Evolutionary conservation across 2,797 vertebrate genomes (phyloP), one percentile per base, ranked within the genome.

Genomic region (Ctenosaura bakeri): DNA sequence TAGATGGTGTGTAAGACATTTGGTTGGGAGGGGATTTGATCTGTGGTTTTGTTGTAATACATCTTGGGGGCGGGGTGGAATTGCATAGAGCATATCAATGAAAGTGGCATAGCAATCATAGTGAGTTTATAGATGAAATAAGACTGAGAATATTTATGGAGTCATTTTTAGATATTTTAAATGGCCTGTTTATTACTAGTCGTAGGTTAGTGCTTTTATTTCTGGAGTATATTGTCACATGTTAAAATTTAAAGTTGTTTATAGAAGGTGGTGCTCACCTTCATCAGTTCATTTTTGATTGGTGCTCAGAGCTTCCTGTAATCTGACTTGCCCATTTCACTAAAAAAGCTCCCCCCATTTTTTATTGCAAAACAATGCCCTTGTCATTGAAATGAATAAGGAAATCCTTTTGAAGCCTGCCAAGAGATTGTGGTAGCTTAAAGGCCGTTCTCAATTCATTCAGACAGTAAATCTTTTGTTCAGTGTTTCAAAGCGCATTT

Each of bases 391-490:
- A 80, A 69, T 88, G 32, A 81, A 66, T 88, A 12, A 12, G 26
- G 62, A 14, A 71, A 20, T 50, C 59, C 12, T 77, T 64, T 83
- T 73, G 66, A 16, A 73, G 66, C 32, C 66, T 69, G 29, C 2
- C 20, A 52, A 26, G 32, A 66, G 86, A 64, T 38, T 52, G 29
- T 42, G 26, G 42, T 26, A 35, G 5, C 79, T 93, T 69, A 90
- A 80, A 50, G 73, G 92, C 16, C 62, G 10, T 56, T 71, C 54
- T 86, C 0, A 77, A 32, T 81, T 76, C 38, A 13, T 38, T 86
- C 54, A 46, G 88, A 3, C 26, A 90, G 74, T 91, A 92, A 88
- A 92, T 76, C 62, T 83, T 73, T 76, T 54, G 26, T 76, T 88
- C 14, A 20, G 73, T 91, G 8, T 14, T 91, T 89, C 87, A 93